Evolutionary conservation across 2,113 vertebrate species (phyloP), one percentile per base, ranked within the genome.

Genomic region (Aphelocoma coerulescens): DNA sequence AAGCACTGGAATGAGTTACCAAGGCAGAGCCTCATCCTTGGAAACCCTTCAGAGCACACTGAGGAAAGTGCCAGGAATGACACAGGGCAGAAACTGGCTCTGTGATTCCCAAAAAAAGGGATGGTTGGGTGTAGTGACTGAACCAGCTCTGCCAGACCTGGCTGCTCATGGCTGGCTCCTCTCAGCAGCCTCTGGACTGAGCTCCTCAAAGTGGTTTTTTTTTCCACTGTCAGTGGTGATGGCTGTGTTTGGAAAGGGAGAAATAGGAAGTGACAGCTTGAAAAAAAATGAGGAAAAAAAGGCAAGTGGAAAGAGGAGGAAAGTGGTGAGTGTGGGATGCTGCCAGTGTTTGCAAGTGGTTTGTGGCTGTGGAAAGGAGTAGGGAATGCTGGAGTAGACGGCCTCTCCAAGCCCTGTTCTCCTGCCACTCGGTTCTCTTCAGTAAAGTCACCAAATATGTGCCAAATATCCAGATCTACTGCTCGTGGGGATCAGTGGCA

Each of bases 111-210:
- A n/a, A 23, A 55, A 30, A 67, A 33, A 54, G n/a, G 33, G 10
- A 32, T 19, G 39, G 26, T 18, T 2, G 3, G 16, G 5, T 33
- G 16, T 0, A 37, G 20, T 1, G 5, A 3, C 39, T 10, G 61
- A 61, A 17, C 0, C 4, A 85, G 66, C 48, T 67, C 77, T 78
- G 77, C 66, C 67, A 78, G 85, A 32, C 33, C 28, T 17, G 2
- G 1, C 65, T 71, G 81, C 85, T 72, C 30, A 3, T 6, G 49
- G 62, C 66, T 76, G 71, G 39, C 35, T 85, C 66, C 83, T 69
- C 54, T 76, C 61, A 32, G 66, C 35, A 88, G 49, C 59, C 33
- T 49, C 14, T 48, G 27, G 5, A 32, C 21, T 55, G 39, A 75
- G 35, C 28, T 63, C 33, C 48, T 63, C 44, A 26, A 62, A 69